phyloP scores from a whole-genome alignment of 2,113 vertebrate species.

The Artemisiospiza belli region DNA sequence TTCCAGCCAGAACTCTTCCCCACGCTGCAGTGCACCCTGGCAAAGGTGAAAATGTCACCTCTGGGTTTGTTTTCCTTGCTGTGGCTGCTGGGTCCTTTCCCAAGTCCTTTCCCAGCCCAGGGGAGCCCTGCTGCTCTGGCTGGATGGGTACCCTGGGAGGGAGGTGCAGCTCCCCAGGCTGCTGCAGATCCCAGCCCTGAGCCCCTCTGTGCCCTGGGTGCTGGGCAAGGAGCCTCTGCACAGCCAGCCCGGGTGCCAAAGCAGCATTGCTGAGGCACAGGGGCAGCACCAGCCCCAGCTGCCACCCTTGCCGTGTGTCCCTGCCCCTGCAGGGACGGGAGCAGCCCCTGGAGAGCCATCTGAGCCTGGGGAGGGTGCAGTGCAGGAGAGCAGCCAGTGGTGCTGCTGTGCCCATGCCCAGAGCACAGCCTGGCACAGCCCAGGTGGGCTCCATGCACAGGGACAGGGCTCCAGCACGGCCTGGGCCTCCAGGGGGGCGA shows the following conservation, averaged over 20 bases:
- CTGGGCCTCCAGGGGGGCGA: not conserved
- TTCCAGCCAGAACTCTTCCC: not conserved
- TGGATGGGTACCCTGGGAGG: not conserved
- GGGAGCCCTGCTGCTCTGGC: not conserved
- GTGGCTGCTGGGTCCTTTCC: not conserved
- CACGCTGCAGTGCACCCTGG: rapidly evolving
- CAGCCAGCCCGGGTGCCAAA: not conserved
- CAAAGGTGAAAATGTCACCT: not conserved
- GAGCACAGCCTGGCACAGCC: not conserved
- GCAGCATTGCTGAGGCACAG: not conserved
- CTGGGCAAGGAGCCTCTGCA: not conserved
- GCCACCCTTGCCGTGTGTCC: not conserved
- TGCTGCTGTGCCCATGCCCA: not conserved
- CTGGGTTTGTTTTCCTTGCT: not conserved
- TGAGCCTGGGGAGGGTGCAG: rapidly evolving
- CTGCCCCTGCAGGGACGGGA: not conserved
- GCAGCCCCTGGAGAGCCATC: not conserved
- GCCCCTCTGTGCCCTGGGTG: rapidly evolving
- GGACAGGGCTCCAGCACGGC: not conserved
- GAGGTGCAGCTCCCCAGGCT: not conserved
- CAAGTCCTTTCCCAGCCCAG: not conserved
- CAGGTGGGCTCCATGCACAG: not conserved
- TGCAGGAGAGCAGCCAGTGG: not conserved
- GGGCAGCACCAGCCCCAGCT: not conserved
- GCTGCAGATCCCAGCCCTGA: rapidly evolving